Percentiles rank a stretch among this genome's conserved stretches.
phyloP scores from a whole-genome alignment of 2,888 invertebrate species.

The Polyommatus icarus region DNA sequence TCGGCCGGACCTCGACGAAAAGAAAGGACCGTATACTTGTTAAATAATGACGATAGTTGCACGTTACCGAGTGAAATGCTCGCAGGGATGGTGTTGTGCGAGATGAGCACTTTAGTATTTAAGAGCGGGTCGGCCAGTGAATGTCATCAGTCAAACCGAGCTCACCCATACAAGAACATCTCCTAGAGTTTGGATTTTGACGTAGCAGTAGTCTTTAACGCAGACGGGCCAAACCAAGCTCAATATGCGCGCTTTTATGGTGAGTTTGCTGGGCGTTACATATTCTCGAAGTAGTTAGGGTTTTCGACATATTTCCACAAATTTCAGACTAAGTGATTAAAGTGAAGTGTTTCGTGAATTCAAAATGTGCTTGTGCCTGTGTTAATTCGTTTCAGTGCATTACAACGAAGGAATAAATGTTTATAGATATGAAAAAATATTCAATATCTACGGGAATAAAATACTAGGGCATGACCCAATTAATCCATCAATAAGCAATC shows the following conservation, averaged over 20 bases:
- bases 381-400: background rate
- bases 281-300: constrained; percentile 54
- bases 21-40: constrained; percentile 76
- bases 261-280: constrained; percentile 64
- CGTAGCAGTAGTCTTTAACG: constrained; percentile 49
- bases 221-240: constrained; percentile 53
- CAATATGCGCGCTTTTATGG: constrained; percentile 77
- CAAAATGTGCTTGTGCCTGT: background rate
- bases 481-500: background rate
- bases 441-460: constrained; percentile 8
- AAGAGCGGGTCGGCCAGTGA: constrained; percentile 75
- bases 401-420: background rate
- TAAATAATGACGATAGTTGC: constrained; percentile 78
- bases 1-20: constrained; percentile 66
- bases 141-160: constrained; percentile 78
- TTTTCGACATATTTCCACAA: constrained; percentile 48
- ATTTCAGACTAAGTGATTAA: constrained; percentile 48
- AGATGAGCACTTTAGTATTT: constrained; percentile 78
- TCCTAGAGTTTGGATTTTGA: constrained; percentile 55
- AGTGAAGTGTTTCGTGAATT: constrained; percentile 63
- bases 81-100: constrained; percentile 77
- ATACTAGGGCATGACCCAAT: constrained; percentile 21
- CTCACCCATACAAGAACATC: constrained; percentile 71
- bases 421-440: background rate
- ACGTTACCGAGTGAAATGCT: constrained; percentile 74